phyloP scores from a whole-genome alignment of 2,797 vertebrate species.

The Danio jaintianensis region DNA sequence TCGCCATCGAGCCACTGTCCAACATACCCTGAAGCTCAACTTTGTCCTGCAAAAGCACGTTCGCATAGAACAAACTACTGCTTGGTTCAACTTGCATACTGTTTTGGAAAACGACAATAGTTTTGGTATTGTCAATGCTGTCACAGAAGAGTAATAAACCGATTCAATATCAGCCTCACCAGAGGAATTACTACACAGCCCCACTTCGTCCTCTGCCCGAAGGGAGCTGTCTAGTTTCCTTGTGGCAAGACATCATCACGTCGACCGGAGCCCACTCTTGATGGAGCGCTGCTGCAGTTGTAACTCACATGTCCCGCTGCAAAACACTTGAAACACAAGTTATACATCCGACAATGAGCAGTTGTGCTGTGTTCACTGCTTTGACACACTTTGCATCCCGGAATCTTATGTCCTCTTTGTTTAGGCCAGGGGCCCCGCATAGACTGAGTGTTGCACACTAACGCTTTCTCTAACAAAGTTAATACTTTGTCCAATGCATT shows the following conservation, averaged over 20 bases:
- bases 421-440: too few species aligned
- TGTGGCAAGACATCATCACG: neutral
- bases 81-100: neutral
- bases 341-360: conserved; percentile 6
- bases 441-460: conserved; percentile 3
- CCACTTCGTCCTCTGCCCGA: neutral
- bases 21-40: conserved; percentile 2
- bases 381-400: neutral
- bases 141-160: neutral
- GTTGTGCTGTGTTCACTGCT: neutral
- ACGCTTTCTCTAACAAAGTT: neutral
- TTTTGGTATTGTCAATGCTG: neutral
- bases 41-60: conserved; percentile 6
- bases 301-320: neutral
- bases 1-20: conserved; percentile 4
- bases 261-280: neutral
- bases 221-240: conserved; percentile 23
- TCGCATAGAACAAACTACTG: conserved; percentile 1
- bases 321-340: conserved; percentile 17
- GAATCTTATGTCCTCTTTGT: too few species aligned
- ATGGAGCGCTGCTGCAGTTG: neutral
- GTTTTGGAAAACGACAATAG: conserved; percentile 1
- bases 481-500: conserved; percentile 9
- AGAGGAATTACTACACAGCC: conserved; percentile 6
- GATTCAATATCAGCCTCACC: neutral